Evolutionary conservation across 1,140 invertebrate species (phyloP).

Genomic region (Scaptodrosophila lebanonensis): DNA sequence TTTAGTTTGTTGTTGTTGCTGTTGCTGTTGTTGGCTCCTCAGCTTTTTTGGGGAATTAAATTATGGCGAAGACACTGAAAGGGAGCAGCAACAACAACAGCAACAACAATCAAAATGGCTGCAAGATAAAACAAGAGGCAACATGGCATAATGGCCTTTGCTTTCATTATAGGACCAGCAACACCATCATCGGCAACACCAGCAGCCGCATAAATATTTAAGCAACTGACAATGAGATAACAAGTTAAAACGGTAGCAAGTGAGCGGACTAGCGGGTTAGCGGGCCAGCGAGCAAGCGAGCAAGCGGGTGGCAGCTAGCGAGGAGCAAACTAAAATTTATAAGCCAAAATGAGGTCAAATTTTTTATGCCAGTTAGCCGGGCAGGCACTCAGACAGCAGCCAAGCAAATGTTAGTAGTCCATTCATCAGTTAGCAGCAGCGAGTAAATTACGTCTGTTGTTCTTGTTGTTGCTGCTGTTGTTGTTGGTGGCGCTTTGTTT

Average conservation of each 20-base stretch:
- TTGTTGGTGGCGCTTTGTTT: conserved; percentile 1
- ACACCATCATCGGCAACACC: too few species aligned
- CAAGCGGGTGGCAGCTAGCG: conserved; percentile 23
- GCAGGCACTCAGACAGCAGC: background rate
- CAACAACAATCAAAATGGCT: conserved; percentile 8
- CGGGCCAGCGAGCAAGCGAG: background rate
- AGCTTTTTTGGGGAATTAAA: conserved; percentile 63
- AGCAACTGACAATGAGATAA: conserved; percentile 70
- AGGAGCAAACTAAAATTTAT: conserved; percentile 5
- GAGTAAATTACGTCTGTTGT: conserved; percentile 39
- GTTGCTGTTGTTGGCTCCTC: conserved; percentile 18
- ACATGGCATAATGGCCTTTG: conserved; percentile 66
- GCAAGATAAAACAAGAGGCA: conserved; percentile 2
- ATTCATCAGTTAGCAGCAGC: conserved; percentile 46
- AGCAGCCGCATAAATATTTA: conserved; percentile 65
- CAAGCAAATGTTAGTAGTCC: conserved; percentile 41
- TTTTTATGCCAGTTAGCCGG: conserved; percentile 9
- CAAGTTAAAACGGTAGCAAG: conserved; percentile 33
- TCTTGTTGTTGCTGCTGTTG: too few species aligned
- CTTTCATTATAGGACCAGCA: conserved; percentile 63
- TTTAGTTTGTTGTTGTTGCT: conserved; percentile 38
- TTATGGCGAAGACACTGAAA: conserved; percentile 60
- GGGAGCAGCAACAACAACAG: background rate
- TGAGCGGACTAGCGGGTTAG: background rate
- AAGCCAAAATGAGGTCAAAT: conserved; percentile 39